Evolutionary conservation across 2,113 vertebrate genomes (phyloP).

Genomic region (Onychostoma macrolepis): DNA sequence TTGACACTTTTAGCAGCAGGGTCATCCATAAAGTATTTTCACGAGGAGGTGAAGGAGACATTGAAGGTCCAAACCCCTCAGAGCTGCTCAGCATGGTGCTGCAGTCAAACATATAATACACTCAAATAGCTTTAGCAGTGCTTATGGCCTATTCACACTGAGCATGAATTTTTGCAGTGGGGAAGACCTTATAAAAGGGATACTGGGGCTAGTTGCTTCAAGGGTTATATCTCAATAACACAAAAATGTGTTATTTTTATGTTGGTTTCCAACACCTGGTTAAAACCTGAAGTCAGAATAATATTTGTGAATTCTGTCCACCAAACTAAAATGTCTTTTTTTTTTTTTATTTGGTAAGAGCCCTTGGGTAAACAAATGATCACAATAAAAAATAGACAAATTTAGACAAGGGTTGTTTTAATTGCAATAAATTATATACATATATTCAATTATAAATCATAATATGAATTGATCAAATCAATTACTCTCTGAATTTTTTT

Average conservation of each 20-base stretch:
- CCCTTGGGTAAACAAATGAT: no score
- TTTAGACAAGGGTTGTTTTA: no score
- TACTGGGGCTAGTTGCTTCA: background rate
- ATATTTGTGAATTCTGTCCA: background rate
- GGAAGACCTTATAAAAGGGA: background rate
- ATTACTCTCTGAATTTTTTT: no score
- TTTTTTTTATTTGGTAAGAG: no score
- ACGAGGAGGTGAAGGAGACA: slow-evolving; percentile 47
- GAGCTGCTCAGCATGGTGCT: background rate
- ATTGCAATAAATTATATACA: no score
- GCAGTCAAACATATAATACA: background rate
- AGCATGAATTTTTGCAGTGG: background rate
- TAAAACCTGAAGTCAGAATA: background rate
- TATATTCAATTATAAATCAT: no score
- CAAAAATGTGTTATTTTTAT: background rate
- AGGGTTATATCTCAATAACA: background rate
- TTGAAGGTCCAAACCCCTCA: slow-evolving; percentile 7
- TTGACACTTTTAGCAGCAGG: slow-evolving; percentile 13
- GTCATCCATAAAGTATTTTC: slow-evolving; percentile 50
- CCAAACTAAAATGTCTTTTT: background rate
- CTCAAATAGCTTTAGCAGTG: background rate
- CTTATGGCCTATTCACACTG: background rate
- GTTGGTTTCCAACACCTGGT: background rate
- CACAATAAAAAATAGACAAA: no score
- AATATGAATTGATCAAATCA: no score